phyloP scores from a whole-genome alignment of 2,888 invertebrate species.

The Pristionchus mayeri region DNA sequence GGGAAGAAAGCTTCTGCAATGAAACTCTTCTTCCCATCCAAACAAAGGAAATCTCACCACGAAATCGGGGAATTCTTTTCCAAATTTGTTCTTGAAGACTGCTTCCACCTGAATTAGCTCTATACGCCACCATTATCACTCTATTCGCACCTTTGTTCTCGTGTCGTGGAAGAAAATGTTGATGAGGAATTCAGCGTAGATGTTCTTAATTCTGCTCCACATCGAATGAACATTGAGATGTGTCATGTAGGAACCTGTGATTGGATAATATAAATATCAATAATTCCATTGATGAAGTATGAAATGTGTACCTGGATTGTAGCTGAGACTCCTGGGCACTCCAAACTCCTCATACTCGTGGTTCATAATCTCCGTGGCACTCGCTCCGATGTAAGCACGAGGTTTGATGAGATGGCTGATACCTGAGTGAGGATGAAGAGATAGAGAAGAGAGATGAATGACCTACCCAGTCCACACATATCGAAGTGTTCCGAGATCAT shows the following conservation, averaged over 20 bases:
- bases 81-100: constrained; percentile 21
- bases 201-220: constrained; percentile 16
- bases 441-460: not conserved
- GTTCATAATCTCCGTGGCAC: not conserved
- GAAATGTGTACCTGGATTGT: not conserved
- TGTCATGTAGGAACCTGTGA: constrained; percentile 26
- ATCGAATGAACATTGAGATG: constrained; percentile 32
- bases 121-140: not conserved
- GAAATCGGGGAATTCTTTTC: not conserved
- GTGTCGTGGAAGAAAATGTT: not conserved
- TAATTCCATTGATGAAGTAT: not conserved
- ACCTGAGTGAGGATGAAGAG: not conserved
- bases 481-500: constrained; percentile 31
- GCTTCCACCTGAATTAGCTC: not conserved
- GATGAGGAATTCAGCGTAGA: constrained; percentile 41
- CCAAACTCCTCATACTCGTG: constrained; percentile 17
- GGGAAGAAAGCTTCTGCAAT: not conserved
- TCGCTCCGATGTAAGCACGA: not conserved
- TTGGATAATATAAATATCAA: not conserved
- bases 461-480: constrained; percentile 31
- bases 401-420: constrained; percentile 31
- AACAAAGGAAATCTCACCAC: not conserved
- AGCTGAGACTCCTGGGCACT: not conserved
- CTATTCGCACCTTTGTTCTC: constrained; percentile 1
- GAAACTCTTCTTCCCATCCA: too few species aligned